Base-by-base conservation (phyloP, 2,113 vertebrate genomes). In the Enhydra lutris region DNA sequence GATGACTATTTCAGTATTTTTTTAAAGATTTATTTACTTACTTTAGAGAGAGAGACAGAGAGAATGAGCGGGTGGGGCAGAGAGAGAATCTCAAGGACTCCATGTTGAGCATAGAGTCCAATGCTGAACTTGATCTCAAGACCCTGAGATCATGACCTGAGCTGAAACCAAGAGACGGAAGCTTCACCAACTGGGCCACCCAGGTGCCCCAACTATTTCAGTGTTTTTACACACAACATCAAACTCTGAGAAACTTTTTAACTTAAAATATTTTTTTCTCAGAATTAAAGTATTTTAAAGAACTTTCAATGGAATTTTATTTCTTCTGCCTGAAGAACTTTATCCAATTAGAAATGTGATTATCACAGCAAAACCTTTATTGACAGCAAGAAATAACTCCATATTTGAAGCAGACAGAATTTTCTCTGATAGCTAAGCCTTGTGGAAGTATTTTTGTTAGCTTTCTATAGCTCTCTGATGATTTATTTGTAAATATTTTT, bases 261-360 rank as follows among this genome's bases (percentile, higher is more conserved):
- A 42, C 6, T 93, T 42, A 89, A 92, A 73, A 24, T 63, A 14
- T 36, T 92, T 89, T 89, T 78, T 42, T 74, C 71, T 47, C 20
- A 69, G 36, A 81, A 80, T 59, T 76, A 78, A 95, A 85, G 55
- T 96, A 82, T 67, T 95, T 69, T 78, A 50, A 93, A 47, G 10
- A 18, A 24, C 13, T 83, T 87, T 50, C 15, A 74, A 20, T 61
- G 15, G 69, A n/a, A 6, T 34, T 92, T 55, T 85, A 1, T 50
- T 93, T 78, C 26, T 85, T 13, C 23, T 89, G 7, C 26, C 57
- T 11, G 34, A 93, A 87, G 6, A 34, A 55, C 0, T 39, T 73
- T 31, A 57, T 83, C 1, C 23, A 63, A 10, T 36, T 80, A 81
- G 92, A 96, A 90, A 95, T 71, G 17, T 87, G 36, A 45, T 20